Evolutionary conservation across 2,113 vertebrate genomes (phyloP).

Genomic region (Otolemur garnettii): DNA sequence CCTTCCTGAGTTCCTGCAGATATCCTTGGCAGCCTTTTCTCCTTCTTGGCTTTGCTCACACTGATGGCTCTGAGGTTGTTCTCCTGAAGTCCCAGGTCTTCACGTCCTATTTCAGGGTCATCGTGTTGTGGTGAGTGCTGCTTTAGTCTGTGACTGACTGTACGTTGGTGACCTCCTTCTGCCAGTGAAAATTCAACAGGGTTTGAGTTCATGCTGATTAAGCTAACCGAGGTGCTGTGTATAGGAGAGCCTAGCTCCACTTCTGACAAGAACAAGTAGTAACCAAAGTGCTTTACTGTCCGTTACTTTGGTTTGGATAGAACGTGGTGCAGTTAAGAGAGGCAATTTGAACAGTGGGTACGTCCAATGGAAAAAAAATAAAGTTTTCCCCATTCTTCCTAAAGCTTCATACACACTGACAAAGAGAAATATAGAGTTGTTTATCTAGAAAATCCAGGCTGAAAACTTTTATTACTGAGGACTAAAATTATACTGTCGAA

Average conservation of each 20-base stretch:
- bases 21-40: not conserved
- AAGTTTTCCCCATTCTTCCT: not conserved
- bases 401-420: conserved; percentile 29
- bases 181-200: not conserved
- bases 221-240: not conserved
- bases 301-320: not conserved
- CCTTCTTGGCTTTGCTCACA: not conserved
- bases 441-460: conserved; percentile 62
- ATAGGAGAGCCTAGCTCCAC: not conserved
- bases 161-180: not conserved
- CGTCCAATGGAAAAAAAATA: not conserved
- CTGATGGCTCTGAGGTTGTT: too few species aligned
- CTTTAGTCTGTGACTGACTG: not conserved
- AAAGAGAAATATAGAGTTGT: conserved; percentile 68
- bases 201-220: not conserved
- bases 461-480: conserved; percentile 48
- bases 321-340: not conserved
- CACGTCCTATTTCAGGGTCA: not conserved
- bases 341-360: not conserved
- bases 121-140: not conserved
- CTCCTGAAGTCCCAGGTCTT: not conserved
- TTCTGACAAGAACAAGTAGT: not conserved
- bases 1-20: not conserved
- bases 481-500: conserved; percentile 61
- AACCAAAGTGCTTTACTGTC: not conserved